Conservation (phyloP, 1,140 invertebrate genomes). For the Pseudomyrmex dendroicus region DNA sequence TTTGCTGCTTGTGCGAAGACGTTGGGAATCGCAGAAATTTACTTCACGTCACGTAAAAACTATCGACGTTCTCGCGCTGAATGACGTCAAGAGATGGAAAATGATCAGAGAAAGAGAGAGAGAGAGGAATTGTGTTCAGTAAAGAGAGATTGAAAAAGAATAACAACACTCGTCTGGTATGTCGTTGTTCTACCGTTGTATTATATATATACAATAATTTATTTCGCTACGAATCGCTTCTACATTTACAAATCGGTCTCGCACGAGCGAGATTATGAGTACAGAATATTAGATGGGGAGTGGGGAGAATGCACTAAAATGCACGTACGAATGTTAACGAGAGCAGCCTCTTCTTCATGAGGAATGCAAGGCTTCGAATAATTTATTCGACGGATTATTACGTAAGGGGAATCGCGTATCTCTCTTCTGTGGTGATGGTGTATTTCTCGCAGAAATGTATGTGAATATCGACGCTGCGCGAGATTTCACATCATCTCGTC, state of each 20-base stretch:
- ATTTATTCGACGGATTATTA: slow-evolving; percentile 24
- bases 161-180: slow-evolving; percentile 15
- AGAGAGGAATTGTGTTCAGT: neutral
- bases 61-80: neutral
- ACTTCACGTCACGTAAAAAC: neutral
- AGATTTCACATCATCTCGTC: slow-evolving; percentile 6
- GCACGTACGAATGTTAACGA: slow-evolving; percentile 40
- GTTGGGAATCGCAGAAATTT: neutral
- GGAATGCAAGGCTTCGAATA: slow-evolving; percentile 9
- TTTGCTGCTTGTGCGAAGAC: neutral
- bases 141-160: neutral
- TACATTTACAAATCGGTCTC: slow-evolving; percentile 83
- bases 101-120: neutral
- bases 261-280: slow-evolving; percentile 73
- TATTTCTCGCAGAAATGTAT: neutral
- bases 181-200: slow-evolving; percentile 32
- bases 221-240: slow-evolving; percentile 79
- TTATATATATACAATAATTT: slow-evolving; percentile 84
- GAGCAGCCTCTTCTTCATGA: slow-evolving; percentile 38
- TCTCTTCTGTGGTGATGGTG: no score
- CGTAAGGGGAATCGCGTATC: neutral
- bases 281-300: slow-evolving; percentile 52
- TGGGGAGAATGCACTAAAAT: neutral
- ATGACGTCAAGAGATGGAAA: neutral
- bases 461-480: neutral